Evolutionary conservation across 2,797 vertebrate species (phyloP), one percentile per base, ranked within the genome.

Genomic region (Toxotes lorentzi): DNA sequence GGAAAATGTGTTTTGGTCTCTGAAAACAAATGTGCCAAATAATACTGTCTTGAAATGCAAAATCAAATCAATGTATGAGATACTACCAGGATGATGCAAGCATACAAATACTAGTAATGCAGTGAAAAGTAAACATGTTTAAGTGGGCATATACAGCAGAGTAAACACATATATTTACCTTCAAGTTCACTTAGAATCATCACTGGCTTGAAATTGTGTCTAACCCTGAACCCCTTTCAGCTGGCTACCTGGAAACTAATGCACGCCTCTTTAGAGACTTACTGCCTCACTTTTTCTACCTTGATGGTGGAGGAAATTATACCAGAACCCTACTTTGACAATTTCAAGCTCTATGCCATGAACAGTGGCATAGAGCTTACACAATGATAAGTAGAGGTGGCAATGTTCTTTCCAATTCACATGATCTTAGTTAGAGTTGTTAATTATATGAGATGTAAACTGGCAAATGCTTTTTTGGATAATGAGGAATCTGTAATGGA

Each of bases 391-490:
- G 38, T 21, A 43, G 16, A 38, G 57, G 40, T 60, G 51, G 10
- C 66, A 48, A 66, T 62, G 14, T 32, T 74, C 5, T 57, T 72
- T 63, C 40, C 38, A 74, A 48, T 60, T 71, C 13, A 74, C 41
- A 58, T 17, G 11, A 65, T 64, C 38, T 57, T 27, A 27, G 32
- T 53, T 57, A 5, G 47, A 83, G 13, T 19, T 79, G 34, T 32
- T 82, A 63, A 81, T 41, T 64, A 40, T 38, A 62, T 66, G 53
- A 80, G 51, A 74, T 74, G 32, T 69, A 70, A 80, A 83, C 24
- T 76, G 21, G 59, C 62, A 64, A 63, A 53, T 56, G 30, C 23
- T 72, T 77, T 30, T 70, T 68, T 56, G 6, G 58, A 73, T 54
- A 63, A 75, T 62, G 34, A 68, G n/a, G 40, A 78, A 51, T 67